Base-by-base conservation (phyloP, 2,888 invertebrate species). In the Hydropsyche betteni region DNA sequence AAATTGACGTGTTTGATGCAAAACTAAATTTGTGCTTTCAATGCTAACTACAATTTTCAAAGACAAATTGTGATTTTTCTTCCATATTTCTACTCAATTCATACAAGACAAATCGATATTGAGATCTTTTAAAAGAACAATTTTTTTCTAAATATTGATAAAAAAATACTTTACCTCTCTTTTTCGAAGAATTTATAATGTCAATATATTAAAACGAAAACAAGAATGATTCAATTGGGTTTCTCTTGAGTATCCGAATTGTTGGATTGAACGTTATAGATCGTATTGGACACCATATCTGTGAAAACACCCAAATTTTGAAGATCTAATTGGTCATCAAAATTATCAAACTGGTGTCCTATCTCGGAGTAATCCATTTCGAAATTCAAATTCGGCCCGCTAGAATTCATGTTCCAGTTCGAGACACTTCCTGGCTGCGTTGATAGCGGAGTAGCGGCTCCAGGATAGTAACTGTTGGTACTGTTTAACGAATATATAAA, bases 281-380 rank as follows among this genome's bases (percentile, higher is more conserved):
- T 24, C 5, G 68, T 51, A n/a, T 68, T 68, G 8, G 44, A 16
- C 5, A 44, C 14, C 1, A 75, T 44, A 10, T 75, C 75, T 2
- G 69, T 14, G 70, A 75, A 55, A 14, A 33, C 51, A 7, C 69
- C 55, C 10, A 70, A 69, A 12, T 68, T 68, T 44, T 44, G 69
- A 50, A 79, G 58, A 44, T 79, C 79, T 50, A 79, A 70, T 12
- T 77, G 72, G 74, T 79, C 79, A 4, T 79, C 79, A 38, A 79
- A 71, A 34, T 74, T 72, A 10, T 79, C 79, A 16, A 79, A 74
- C 51, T 77, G 79, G 12, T 77, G 75, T 5, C 76, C 70, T 51
- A 79, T 77, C 53, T 79, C 79, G 5, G 79, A 75, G 44, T 79
- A 79, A 61, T 79, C 79, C 79, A 79, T 79, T 5, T 74, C 74